Evolutionary conservation across 2,113 vertebrate genomes (phyloP), one percentile per base, ranked within the genome.

Genomic region (Nannobrachium achirus): DNA sequence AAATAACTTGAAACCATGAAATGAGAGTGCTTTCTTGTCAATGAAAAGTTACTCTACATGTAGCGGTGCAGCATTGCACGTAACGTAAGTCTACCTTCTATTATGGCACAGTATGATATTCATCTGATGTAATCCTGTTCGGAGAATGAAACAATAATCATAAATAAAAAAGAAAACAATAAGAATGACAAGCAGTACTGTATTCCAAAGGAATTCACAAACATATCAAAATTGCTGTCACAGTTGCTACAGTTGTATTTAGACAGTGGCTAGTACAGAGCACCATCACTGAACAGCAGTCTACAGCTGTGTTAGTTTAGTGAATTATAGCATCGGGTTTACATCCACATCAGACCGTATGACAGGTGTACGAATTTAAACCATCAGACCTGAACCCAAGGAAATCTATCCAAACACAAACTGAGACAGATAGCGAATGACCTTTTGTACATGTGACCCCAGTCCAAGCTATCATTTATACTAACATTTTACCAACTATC

Each of bases 51-150:
- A 44, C 75, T 50, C 16, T 59, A 57, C 39, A 46, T 41, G 6
- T 42, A 38, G 44, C 44, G 10, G 8, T 71, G 56, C 15, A 48
- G 58, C 42, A 39, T 38, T 60, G 57, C n/a, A n/a, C 46, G 62
- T 68, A n/a, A n/a, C n/a, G 56, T 78, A 66, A 70, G 76, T 60
- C 53, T 55, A 60, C 74, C 52, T 66, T 78, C 56, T 56, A 33
- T 71, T 80, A 83, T 87, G 87, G 87, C 87, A 89, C 87, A 51
- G 75, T 52, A 59, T 45, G 56, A 80, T 58, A 49, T 69, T 78
- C 46, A 33, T 44, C 55, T n/a, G 7, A 8, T 40, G 63, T 71
- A 39, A 40, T 13, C 45, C 60, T 74, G 69, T 69, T 56, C 59
- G 16, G 44, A 59, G 57, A 56, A 69, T 51, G 14, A 77, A 73